Evolutionary conservation across 2,113 vertebrate species (phyloP), one percentile per base, ranked within the genome.

Genomic region (Sialia sialis): DNA sequence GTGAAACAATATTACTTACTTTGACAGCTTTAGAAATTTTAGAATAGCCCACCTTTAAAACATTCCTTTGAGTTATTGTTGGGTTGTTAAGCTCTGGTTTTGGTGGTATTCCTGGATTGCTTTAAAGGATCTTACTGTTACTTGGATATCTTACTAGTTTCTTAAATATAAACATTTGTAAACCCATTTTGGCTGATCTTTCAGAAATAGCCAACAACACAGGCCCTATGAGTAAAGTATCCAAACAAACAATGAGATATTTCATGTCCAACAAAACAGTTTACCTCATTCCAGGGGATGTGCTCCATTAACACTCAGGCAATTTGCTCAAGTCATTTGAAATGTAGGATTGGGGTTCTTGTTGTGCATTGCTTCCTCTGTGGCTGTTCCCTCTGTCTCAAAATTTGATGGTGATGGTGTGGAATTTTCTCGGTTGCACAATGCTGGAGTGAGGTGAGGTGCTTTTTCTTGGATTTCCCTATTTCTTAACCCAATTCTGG

Each of bases 361-460:
- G 1, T 51, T 30, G 32, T 39, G 25, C 12, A 18, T 63, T 14
- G 1, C 32, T 54, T 49, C 16, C 10, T 14, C 11, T 0, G 0
- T 20, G 36, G 10, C 26, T 72, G 17, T 60, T 75, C 9, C 18
- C 6, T 36, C 16, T 13, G 22, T 13, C 30, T 62, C 62, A 4
- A 2, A 8, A 8, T 43, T 60, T 58, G n/a, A 13, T 56, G 32
- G 13, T 4, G 8, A 6, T 11, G 13, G 11, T 8, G 21, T 30
- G 13, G 7, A 51, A 5, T 4, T 39, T 6, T 46, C 62, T 75
- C 29, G 43, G 6, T 34, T 38, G 38, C 16, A 8, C 38, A 17
- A 1, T 0, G 0, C 7, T 32, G 21, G 43, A 23, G 16, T 2
- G 18, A 74, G n/a, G 11, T 34, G 20, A 23, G 16, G 0, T 20